Base-by-base conservation (phyloP, 2,888 invertebrate genomes). In the Chalcosyrphus nemorum region DNA sequence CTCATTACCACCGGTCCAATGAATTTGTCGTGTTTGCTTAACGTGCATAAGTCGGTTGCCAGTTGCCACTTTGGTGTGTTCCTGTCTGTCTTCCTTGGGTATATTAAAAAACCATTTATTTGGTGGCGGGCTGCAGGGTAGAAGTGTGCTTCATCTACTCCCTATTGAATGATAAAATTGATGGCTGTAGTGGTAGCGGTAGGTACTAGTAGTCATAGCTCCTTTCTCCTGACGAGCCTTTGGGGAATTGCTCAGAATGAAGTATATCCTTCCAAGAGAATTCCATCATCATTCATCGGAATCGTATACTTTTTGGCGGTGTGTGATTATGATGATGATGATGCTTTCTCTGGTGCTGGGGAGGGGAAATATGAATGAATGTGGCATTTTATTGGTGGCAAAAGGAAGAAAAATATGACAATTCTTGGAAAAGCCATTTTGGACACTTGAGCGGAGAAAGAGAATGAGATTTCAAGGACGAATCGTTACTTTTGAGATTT, bases 201-300 rank as follows among this genome's bases (percentile, higher is more conserved):
- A 43, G 29, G 35, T 45, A 43, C 6, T 29, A 29, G 29, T 6
- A 29, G 29, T 27, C 2, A 27, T 56, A 11, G 19, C 24, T 24
- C 24, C 4, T n/a, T n/a, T n/a, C n/a, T n/a, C n/a, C 24, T 21
- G 56, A 13, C 13, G 56, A 76, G 59, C 11, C 59, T 32, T 50
- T 7, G 13, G 78, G 50, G 52, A 17, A n/a, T 50, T 59, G 13
- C 54, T 59, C 41, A 1, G 38, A 59, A 59, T 59, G 21, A 11
- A 41, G 32, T 74, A 21, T 54, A 15, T 56, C 29, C 41, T 21
- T 45, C 32, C 68, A 56, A 9, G 24, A 38, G 32, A 19, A 13
- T 43, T 57, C 47, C 38, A 35, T 66, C 72, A 80, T 80, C 66
- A 72, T 80, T 80, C 50, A 56, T 71, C 41, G 65, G 43, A 78